These are phyloP conservation scores for Drosophila lacicola DNA, from an alignment of 2,888 invertebrate species.

Conservation along the genomic window DNA sequence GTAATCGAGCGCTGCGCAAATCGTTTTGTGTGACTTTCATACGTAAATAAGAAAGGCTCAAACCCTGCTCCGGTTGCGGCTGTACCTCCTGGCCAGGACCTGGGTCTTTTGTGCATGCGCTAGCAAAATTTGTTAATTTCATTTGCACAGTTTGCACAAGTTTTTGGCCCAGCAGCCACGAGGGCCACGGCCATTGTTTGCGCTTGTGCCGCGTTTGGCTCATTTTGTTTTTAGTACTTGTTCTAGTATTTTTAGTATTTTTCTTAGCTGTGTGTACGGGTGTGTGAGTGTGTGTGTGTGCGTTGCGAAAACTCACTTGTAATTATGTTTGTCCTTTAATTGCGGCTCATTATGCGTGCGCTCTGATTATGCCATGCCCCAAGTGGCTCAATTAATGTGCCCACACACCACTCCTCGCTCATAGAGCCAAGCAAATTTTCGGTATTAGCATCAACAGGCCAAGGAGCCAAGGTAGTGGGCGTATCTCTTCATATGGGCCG, in stretches of 20 bases:
- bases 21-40: constrained; percentile 80
- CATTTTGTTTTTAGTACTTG: constrained; percentile 24
- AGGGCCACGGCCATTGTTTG: constrained; percentile 46
- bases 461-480: constrained; percentile 20
- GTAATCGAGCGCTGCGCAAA: constrained; percentile 71
- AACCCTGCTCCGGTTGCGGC: constrained; percentile 5
- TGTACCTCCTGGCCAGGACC: constrained; percentile 2
- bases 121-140: constrained; percentile 77
- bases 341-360: constrained; percentile 76
- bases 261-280: not conserved
- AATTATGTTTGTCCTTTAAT: constrained; percentile 80
- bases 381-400: constrained; percentile 77
- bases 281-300: constrained; percentile 3
- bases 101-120: constrained; percentile 63
- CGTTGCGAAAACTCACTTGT: constrained; percentile 53
- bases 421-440: constrained; percentile 26
- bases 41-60: constrained; percentile 66
- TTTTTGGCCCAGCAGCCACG: constrained; percentile 14
- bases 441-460: constrained; percentile 6
- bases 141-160: constrained; percentile 75
- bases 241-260: constrained; percentile 17
- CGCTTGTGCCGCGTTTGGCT: constrained; percentile 21
- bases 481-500: constrained; percentile 14
- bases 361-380: constrained; percentile 73
- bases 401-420: not conserved